Base-by-base conservation (phyloP, 2,797 vertebrate genomes). In the Argyrosomus regius region DNA sequence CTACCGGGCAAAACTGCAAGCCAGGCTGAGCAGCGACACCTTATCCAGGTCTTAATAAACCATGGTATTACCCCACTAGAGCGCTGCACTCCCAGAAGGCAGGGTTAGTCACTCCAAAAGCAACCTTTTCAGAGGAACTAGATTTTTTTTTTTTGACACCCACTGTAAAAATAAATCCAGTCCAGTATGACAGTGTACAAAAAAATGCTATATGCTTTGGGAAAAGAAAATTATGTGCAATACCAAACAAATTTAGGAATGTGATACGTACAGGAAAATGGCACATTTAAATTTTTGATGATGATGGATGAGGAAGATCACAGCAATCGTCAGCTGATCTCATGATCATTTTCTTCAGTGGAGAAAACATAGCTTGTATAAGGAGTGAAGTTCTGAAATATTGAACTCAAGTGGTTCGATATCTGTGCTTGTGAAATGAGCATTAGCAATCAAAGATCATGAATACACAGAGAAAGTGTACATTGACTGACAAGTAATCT, bases 361-460 rank as follows among this genome's bases (percentile, higher is more conserved):
- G 9, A 59, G 20, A n/a, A 58, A 52, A 35, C 22, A 12, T 10
- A 63, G 61, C 46, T 59, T 41, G 5, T 31, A 5, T 28, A 16
- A 24, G 3, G 56, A 54, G 43, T 18, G 46, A 69, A 53, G 56
- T 31, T 61, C 6, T 77, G 57, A 77, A 75, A 80, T 75, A 83
- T 31, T 74, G 59, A 79, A 28, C 18, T 14, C 28, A n/a, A 2
- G 13, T 5, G 20, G 59, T 48, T 81, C 5, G 3, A 78, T 76
- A 68, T 50, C 61, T 64, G 53, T 46, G n/a, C 71, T 31, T n/a
- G 14, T 16, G 54, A 73, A 73, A 72, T 8, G 0, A 58, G 52
- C 16, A 22, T 18, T 35, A 78, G 60, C 67, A 78, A 72, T 78
- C 59, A 43, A 76, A 72, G 35, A 65, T 53, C 63, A 72, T 76